Evolutionary conservation across 1,140 invertebrate species (phyloP).

Genomic region (Akabosia matsudoensis): DNA sequence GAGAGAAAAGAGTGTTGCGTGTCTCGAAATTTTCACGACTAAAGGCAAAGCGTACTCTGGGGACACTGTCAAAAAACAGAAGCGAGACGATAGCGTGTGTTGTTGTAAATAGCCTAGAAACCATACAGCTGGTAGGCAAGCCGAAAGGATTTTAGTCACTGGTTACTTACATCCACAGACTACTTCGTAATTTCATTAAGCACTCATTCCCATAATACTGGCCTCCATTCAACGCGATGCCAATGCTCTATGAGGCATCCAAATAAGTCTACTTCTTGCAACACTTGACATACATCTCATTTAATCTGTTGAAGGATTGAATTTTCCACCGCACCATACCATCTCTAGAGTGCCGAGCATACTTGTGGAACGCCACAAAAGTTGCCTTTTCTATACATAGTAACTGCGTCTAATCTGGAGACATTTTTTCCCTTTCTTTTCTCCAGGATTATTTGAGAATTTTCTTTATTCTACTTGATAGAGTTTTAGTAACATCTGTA

Average conservation of each 20-base stretch:
- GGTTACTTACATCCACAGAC: not conserved
- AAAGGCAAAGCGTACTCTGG: not conserved
- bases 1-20: too few species aligned
- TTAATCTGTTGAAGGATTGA: constrained; percentile 15
- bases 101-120: not conserved
- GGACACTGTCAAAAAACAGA: not conserved
- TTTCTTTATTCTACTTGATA: not conserved
- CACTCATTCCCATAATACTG: not conserved
- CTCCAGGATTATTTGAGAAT: not conserved
- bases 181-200: not conserved
- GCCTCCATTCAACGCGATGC: not conserved
- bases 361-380: not conserved
- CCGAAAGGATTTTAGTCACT: not conserved
- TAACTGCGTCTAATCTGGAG: not conserved
- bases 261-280: not conserved
- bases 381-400: not conserved
- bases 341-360: not conserved
- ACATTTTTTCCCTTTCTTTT: not conserved
- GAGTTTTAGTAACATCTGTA: not conserved
- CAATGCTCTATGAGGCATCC: not conserved
- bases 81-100: not conserved
- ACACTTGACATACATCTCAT: constrained; percentile 18
- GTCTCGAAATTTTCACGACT: too few species aligned
- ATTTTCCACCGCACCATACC: not conserved
- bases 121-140: not conserved